Base-by-base conservation (phyloP, 2,797 vertebrate genomes). In the Poecilia wingei region DNA sequence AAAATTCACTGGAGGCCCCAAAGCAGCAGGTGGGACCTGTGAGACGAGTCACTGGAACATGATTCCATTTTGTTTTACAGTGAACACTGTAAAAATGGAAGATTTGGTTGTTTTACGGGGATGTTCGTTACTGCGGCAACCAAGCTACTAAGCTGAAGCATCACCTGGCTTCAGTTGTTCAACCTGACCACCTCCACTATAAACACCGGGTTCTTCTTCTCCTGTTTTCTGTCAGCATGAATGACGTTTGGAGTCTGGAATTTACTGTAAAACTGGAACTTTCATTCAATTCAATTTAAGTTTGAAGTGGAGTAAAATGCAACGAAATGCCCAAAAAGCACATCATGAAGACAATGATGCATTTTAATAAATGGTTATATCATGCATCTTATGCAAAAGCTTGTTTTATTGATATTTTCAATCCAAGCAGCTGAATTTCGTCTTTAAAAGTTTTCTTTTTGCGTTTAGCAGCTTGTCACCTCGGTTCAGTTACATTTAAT, bases 1-100 rank as follows among this genome's bases (percentile, higher is more conserved):
- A 18, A 47, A 47, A 47, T 18, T 6, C 46, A 47, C 46, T 0
- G 47, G 55, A 76, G 66, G 78, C 76, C 86, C 39, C 53, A 28
- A 82, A 90, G 78, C 39, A 18, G 18, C 43, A 0, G 53, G 13
- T 79, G 69, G 36, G 45, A 81, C 86, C 84, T 25, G 74, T 79
- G 46, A 16, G 39, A 46, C 73, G 66, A n/a, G 70, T 68, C n/a
- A 45, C 33, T 2, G 59, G 43, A 43, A 12, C 12, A 10, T 16
- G 13, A 36, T 4, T 18, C 46, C 46, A 6, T 47, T 47, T 18
- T 20, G 16, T 49, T 49, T 20, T 49, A 0, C 7, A 22, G 20
- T 7, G 20, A 8, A 28, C 10, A 12, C 55, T 12, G 55, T 28
- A 18, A 64, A 59, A 18, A 20, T 3, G 16, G 31, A 64, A 3